Evolutionary conservation across 2,113 vertebrate genomes (phyloP).

Genomic region (Planiliza haematocheilus): DNA sequence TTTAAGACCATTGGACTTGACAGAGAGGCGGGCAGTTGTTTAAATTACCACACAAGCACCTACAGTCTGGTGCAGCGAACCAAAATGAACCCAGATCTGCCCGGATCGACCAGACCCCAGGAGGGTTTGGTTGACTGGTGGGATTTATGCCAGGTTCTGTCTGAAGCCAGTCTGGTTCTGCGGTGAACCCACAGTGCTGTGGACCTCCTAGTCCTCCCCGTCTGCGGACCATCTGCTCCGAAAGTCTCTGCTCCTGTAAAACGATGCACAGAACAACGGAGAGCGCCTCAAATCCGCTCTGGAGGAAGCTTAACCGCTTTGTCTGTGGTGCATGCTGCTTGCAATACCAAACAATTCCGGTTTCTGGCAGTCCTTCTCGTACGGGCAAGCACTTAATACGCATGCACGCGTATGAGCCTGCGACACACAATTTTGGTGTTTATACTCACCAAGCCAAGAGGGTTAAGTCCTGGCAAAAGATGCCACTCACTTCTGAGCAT

Average conservation of each 20-base stretch:
- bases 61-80: conserved; percentile 46
- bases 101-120: conserved; percentile 45
- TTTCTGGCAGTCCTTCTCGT: conserved; percentile 36
- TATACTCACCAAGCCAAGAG: conserved; percentile 60
- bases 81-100: conserved; percentile 57
- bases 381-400: conserved; percentile 36
- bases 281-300: conserved; percentile 69
- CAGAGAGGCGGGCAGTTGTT: conserved; percentile 55
- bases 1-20: conserved; percentile 50
- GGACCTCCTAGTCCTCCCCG: conserved; percentile 61
- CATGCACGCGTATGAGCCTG: conserved; percentile 39
- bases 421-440: conserved; percentile 68
- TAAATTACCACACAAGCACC: conserved; percentile 44
- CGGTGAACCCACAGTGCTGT: conserved; percentile 56
- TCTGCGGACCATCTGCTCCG: conserved; percentile 78
- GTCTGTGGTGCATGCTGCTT: conserved; percentile 38
- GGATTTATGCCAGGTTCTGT: conserved; percentile 66
- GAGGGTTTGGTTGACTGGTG: conserved; percentile 60
- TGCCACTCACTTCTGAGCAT: conserved; percentile 66
- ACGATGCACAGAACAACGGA: conserved; percentile 61
- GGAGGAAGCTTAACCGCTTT: conserved; percentile 66
- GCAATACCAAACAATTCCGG: conserved; percentile 63
- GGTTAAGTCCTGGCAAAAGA: conserved; percentile 61
- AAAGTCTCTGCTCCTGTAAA: conserved; percentile 67
- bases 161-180: conserved; percentile 66